phyloP scores from a whole-genome alignment of 2,888 invertebrate genomes.

The Trissolcus japonicus region DNA sequence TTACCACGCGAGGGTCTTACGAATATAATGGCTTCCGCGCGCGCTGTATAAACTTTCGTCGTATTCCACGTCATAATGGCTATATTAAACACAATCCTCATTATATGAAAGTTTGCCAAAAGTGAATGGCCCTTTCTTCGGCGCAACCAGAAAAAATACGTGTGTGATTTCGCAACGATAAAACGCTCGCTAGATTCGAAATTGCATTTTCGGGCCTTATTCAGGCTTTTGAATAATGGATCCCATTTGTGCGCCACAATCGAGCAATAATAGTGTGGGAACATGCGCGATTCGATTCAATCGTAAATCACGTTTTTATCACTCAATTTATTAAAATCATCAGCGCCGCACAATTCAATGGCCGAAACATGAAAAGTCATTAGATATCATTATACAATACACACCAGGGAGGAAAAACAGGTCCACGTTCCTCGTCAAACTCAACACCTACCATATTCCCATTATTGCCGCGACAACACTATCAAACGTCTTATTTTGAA shows the following conservation, averaged over 20 bases:
- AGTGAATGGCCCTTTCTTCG: constrained; percentile 18
- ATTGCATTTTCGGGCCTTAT: too few relatives aligned
- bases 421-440: constrained; percentile 10
- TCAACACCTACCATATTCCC: constrained; percentile 37
- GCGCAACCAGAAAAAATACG: too few relatives aligned
- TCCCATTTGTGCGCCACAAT: too few relatives aligned
- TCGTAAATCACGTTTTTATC: constrained; percentile 8
- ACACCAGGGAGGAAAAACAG: neutral
- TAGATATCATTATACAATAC: too few relatives aligned
- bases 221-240: too few relatives aligned
- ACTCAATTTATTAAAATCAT: constrained; percentile 6
- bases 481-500: constrained; percentile 24
- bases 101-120: constrained; percentile 31
- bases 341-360: too few relatives aligned
- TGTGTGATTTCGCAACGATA: too few relatives aligned
- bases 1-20: constrained; percentile 54
- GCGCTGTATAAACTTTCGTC: constrained; percentile 51
- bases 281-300: neutral
- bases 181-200: too few relatives aligned
- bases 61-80: constrained; percentile 46
- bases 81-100: constrained; percentile 53
- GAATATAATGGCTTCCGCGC: constrained; percentile 45
- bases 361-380: too few relatives aligned
- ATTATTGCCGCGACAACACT: constrained; percentile 20
- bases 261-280: too few relatives aligned